Base-by-base conservation (phyloP, 2,113 vertebrate genomes). In the Dunckerocampus dactyliophorus region DNA sequence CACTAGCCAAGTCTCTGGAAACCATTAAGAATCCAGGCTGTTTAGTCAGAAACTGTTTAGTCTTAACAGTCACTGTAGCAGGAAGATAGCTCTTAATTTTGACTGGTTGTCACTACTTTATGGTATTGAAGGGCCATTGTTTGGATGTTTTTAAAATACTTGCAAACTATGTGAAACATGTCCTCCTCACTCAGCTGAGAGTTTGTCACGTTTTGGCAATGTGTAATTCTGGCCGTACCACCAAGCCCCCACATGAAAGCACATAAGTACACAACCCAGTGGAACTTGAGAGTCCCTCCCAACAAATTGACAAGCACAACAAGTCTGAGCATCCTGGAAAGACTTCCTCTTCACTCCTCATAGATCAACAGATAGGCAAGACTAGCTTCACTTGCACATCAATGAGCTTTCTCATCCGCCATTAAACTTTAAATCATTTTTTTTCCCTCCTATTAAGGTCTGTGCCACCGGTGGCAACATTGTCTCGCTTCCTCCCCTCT, bases 281-380 rank as follows among this genome's bases (percentile, higher is more conserved):
- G 11, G 39, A 12, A 42, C 37, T 3, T 8, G 13, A 56, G 54
- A 42, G 54, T 21, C 54, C 19, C 31, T 3, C 54, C 34, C 53
- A 39, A 37, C 16, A 42, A 37, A 56, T 56, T 56, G 53, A 42
- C 53, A 56, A 56, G 39, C n/a, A 20, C 31, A 19, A 56, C 34
- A 4, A 56, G 54, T 42, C 12, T 56, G n/a, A 3, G 34, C 8
- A 20, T 56, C 34, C 54, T 42, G 37, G 19, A 37, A 21, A 31
- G 37, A 5, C 54, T 56, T 56, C 54, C 37, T 56, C 31, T 42
- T 11, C 3, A 39, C 3, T 19, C 17, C 53, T 55, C 10, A 37
- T 55, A 55, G 53, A 55, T 39, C 17, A 4, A 9, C 31, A 55
- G 37, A 56, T 42, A 56, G 39, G 39, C 39, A 2, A 56, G 42